Base-by-base conservation (phyloP, 2,888 invertebrate genomes). In the Cosmorhoe ocellata region DNA sequence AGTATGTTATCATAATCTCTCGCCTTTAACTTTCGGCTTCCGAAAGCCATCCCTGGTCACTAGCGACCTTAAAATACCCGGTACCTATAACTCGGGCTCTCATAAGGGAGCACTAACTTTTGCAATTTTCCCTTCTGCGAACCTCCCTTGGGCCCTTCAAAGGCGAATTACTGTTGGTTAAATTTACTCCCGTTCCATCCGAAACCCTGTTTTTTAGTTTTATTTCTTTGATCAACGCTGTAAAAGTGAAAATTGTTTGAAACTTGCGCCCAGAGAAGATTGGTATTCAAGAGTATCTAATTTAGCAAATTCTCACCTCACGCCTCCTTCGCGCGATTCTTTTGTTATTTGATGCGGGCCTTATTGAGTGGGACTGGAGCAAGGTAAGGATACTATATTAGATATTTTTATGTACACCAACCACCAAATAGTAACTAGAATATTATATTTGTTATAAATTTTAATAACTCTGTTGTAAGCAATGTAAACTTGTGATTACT, bases 131-230 rank as follows among this genome's bases (percentile, higher is more conserved):
- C 81, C 80, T 84, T 71, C 75, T 74, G 72, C 65, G 66, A 67
- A 67, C 69, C 77, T 78, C 84, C 82, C 66, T 59, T 64, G 77
- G 73, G 76, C 80, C 81, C 76, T 78, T 86, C 86, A 87, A 89
- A 88, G 84, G 83, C 72, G 83, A 86, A 88, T 88, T 86, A 86
- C 82, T 78, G 81, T 79, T 84, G 85, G 84, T 85, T 84, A 85
- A 89, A 88, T 88, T 87, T 83, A 80, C 84, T 84, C 83, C 81
- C 81, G 79, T 82, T 87, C 81, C 63, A 63, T 56, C 62, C 69
- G 69, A 78, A 63, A 71, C 77, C 78, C 78, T 79, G 84, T 80
- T 87, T 88, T 88, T 87, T 85, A 87, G 84, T 85, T 87, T 80
- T 74, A 82, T 85, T 88, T 87, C 86, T 89, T 88, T 89, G 89